Percentiles rank a stretch among this genome's conserved stretches.
These are phyloP conservation scores for Acanthopagrus latus DNA, from an alignment of 2,797 vertebrate species.

Conservation along the genomic window DNA sequence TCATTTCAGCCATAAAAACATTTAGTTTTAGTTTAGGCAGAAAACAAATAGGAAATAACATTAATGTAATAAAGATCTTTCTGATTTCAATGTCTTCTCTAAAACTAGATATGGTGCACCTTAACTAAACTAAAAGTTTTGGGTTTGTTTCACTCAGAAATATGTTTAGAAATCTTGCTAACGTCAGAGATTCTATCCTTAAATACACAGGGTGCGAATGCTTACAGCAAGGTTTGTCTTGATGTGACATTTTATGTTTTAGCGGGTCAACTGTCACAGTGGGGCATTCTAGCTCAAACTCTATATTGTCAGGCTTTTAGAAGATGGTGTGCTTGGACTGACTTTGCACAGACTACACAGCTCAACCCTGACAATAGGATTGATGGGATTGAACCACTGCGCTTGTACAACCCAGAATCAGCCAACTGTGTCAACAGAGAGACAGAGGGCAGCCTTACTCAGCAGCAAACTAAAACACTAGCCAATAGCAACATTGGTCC, in stretches of 20 bases:
- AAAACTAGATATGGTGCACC: too few relatives aligned
- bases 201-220: background rate
- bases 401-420: conserved; percentile 1
- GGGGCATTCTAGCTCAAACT: background rate
- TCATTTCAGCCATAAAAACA: too few relatives aligned
- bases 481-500: conserved; percentile 22
- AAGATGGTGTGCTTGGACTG: background rate
- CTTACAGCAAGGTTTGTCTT: background rate
- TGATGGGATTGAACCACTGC: conserved; percentile 3
- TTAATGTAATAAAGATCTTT: too few relatives aligned
- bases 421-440: background rate
- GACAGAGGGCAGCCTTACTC: background rate
- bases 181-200: background rate
- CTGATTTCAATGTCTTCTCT: too few relatives aligned
- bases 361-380: background rate
- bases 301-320: background rate
- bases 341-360: background rate
- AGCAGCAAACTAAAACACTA: conserved; percentile 10
- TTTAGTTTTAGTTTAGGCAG: too few relatives aligned
- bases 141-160: background rate
- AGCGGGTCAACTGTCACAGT: background rate
- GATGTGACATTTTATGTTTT: background rate
- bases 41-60: too few relatives aligned
- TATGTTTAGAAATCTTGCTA: background rate
- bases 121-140: too few relatives aligned